Conservation (phyloP, 2,113 vertebrate genomes). For the Phalacrocorax carbo region DNA sequence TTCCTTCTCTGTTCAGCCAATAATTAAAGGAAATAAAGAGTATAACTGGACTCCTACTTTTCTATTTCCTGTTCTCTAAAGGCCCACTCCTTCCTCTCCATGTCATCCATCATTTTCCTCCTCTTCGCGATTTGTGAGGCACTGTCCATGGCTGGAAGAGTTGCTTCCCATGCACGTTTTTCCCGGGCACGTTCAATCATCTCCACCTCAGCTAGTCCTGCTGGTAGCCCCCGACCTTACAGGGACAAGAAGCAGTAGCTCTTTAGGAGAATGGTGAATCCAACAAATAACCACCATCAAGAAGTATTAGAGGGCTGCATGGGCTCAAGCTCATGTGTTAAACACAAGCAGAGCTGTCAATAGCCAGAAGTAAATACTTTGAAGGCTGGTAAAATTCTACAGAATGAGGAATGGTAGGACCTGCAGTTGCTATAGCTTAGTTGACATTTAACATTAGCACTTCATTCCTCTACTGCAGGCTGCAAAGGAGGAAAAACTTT, state of each 20-base stretch:
- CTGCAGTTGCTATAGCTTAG: neutral
- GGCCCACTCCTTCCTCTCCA: conserved; percentile 92
- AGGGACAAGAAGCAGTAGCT: neutral
- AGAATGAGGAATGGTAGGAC: neutral
- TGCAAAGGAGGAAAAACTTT: neutral
- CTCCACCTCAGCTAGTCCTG: conserved; percentile 87
- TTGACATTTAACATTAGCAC: neutral
- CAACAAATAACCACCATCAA: neutral
- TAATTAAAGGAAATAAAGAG: neutral
- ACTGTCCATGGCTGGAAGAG: conserved; percentile 80
- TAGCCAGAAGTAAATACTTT: neutral
- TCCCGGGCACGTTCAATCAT: conserved; percentile 87
- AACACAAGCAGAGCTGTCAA: neutral
- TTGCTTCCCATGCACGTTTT: conserved; percentile 85
- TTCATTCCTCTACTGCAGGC: neutral
- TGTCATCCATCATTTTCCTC: conserved; percentile 87
- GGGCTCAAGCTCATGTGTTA: neutral
- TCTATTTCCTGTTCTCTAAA: conserved; percentile 90
- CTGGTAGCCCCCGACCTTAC: conserved; percentile 88
- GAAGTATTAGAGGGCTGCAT: neutral
- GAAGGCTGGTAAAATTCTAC: neutral
- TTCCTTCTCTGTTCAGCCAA: neutral
- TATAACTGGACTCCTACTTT: conserved; percentile 73
- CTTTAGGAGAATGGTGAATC: neutral
- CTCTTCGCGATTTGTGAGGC: conserved; percentile 78